Conservation (phyloP, 1,140 invertebrate species). For the Phymorhynchus buccinoides region DNA sequence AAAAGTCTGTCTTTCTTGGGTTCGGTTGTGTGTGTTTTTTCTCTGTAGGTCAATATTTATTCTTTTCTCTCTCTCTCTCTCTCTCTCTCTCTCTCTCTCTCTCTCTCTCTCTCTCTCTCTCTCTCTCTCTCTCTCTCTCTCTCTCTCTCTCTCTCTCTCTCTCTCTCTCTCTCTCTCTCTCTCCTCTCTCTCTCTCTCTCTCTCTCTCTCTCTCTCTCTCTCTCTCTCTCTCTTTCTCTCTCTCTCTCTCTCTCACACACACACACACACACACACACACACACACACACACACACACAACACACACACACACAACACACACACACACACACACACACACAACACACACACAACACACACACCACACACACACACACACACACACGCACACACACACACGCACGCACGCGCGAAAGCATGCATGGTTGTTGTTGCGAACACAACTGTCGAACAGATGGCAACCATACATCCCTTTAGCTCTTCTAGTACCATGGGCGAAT, state of each 20-base stretch:
- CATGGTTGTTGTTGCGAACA: too few relatives aligned
- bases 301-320: neutral
- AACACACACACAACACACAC: slow-evolving; percentile 7
- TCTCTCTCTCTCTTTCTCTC: neutral
- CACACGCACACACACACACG: slow-evolving; percentile 10
- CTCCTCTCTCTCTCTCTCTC: too few relatives aligned
- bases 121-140: neutral
- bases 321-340: neutral
- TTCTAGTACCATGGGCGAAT: too few relatives aligned
- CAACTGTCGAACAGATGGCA: too few relatives aligned
- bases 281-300: slow-evolving; percentile 9
- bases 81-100: neutral
- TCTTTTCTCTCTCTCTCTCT: too few relatives aligned
- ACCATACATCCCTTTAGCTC: too few relatives aligned
- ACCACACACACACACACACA: slow-evolving; percentile 9
- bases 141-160: neutral
- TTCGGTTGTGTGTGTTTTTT: too few relatives aligned
- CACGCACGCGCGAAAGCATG: too few relatives aligned
- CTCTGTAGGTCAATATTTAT: too few relatives aligned
- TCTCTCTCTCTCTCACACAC: neutral
- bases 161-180: neutral
- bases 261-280: slow-evolving; percentile 26
- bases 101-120: neutral
- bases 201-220: too few relatives aligned
- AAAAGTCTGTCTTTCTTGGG: too few relatives aligned